phyloP scores from a whole-genome alignment of 2,113 vertebrate genomes.

The Caracal caracal region DNA sequence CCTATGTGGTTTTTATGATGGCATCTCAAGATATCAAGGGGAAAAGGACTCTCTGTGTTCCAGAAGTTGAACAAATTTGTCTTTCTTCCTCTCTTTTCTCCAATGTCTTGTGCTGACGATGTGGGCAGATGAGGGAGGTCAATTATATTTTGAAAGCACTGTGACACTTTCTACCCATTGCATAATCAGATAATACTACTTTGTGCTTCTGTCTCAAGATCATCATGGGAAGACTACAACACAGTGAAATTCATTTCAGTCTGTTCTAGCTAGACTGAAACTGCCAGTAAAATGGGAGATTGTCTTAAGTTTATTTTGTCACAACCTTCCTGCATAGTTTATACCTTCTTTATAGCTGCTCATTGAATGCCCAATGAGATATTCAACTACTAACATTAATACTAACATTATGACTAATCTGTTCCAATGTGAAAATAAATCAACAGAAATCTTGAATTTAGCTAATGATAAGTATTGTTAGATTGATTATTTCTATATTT shows the following conservation, averaged over 20 bases:
- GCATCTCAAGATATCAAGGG: neutral
- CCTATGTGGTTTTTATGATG: neutral
- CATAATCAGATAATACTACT: neutral
- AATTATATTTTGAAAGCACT: neutral
- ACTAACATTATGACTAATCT: neutral
- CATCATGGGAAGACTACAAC: neutral
- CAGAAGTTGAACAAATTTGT: neutral
- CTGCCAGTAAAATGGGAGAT: neutral
- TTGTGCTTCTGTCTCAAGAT: neutral
- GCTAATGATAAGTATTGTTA: neutral
- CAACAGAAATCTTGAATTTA: neutral
- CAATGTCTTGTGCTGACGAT: neutral
- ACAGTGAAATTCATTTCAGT: neutral
- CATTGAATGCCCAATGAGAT: neutral
- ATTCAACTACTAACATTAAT: neutral
- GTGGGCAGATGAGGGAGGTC: neutral
- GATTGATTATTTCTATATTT: neutral
- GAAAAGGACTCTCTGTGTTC: neutral
- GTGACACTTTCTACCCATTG: neutral
- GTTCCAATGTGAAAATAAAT: slow-evolving; percentile 5
- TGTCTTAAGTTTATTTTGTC: neutral
- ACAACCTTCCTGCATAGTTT: neutral
- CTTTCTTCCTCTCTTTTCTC: neutral
- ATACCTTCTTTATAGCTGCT: neutral
- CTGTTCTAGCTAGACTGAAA: neutral